A percentile compares a stretch with the other conserved stretches of the same genome.
These are phyloP conservation scores for Luperina nickerlii DNA, from an alignment of 2,888 invertebrate genomes.

Conservation along the genomic window DNA sequence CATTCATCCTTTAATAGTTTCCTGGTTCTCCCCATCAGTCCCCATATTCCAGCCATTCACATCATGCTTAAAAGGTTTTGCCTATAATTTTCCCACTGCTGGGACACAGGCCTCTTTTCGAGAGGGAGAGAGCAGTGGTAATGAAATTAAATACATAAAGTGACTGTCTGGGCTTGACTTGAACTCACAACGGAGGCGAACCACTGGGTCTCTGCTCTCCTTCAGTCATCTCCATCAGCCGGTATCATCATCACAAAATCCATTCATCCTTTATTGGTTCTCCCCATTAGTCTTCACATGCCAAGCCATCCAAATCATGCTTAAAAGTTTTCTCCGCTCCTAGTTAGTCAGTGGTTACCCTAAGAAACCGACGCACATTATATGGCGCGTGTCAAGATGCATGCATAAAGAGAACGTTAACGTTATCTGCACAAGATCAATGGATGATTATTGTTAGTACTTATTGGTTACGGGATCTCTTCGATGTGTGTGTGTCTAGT, in stretches of 20 bases:
- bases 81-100: no score
- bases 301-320: background rate
- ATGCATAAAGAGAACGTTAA: background rate
- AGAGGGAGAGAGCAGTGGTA: no score
- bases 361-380: constrained; percentile 17
- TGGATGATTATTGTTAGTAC: background rate
- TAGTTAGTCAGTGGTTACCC: constrained; percentile 19
- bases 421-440: constrained; percentile 19
- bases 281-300: background rate
- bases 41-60: background rate
- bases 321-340: background rate
- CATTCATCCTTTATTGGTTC: background rate
- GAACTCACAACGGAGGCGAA: no score
- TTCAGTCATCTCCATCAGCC: background rate
- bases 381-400: constrained; percentile 25
- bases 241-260: background rate
- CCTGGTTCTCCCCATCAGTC: background rate
- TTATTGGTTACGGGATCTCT: background rate
- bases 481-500: background rate
- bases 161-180: no score
- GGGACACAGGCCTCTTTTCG: no score
- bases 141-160: no score
- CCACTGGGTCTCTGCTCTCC: no score
- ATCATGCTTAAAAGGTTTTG: background rate
- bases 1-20: background rate